Percentiles rank a stretch among this genome's conserved stretches.
Conservation (phyloP, 2,888 invertebrate genomes). For the Cordilura impudica region DNA sequence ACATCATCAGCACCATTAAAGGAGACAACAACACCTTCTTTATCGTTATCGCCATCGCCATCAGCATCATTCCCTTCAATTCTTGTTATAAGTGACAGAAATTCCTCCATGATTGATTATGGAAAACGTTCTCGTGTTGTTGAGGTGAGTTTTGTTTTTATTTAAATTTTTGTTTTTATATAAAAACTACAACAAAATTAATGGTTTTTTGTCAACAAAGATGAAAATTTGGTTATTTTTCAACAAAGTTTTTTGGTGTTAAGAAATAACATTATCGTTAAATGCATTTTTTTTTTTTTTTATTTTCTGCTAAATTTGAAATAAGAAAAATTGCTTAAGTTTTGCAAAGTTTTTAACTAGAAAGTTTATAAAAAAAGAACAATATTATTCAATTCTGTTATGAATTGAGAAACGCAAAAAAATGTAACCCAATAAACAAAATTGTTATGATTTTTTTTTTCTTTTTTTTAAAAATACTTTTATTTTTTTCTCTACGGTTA, state of each 20-base stretch:
- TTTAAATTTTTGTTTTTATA: background rate
- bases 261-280: background rate
- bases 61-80: background rate
- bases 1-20: background rate
- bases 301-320: conserved; percentile 19
- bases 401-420: too few relatives aligned
- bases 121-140: conserved; percentile 77
- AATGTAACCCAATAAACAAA: too few relatives aligned
- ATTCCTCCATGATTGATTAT: conserved; percentile 72
- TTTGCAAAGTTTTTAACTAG: background rate
- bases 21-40: background rate
- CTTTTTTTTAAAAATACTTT: too few relatives aligned
- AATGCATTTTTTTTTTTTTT: background rate
- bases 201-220: background rate
- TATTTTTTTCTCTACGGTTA: too few relatives aligned
- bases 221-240: background rate
- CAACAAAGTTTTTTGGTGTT: background rate
- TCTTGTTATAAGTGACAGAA: conserved; percentile 64
- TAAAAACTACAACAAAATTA: background rate
- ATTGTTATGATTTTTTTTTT: too few relatives aligned
- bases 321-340: background rate
- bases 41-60: background rate
- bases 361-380: conserved; percentile 12
- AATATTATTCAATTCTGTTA: too few relatives aligned
- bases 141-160: conserved; percentile 71